Evolutionary conservation across 2,888 invertebrate genomes (phyloP), one percentile per base, ranked within the genome.

Genomic region (Chloroclysta siterata): DNA sequence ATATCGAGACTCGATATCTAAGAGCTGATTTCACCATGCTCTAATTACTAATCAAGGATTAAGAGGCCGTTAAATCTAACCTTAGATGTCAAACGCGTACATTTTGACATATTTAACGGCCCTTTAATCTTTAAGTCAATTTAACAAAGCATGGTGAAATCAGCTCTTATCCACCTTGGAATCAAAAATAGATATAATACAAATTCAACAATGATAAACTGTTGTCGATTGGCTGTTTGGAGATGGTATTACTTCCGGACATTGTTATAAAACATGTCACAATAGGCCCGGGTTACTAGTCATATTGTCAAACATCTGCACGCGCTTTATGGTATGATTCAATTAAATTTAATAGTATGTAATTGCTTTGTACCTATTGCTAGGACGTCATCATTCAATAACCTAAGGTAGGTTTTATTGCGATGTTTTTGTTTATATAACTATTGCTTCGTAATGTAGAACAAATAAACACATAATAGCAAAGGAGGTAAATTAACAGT

Each of bases 161-260:
- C n/a, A n/a, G n/a, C n/a, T n/a, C 22, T 22, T 2, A 2, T 22
- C 22, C 22, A 22, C 22, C 22, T 22, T 22, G 5, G 10, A 15
- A 15, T n/a, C 41, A 15, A 44, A 44, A 44, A 22, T 22, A 22
- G 3, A 15, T 15, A 15, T 15, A 15, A 44, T 3, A 6, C 13
- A 7, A n/a, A n/a, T 15, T 28, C 13, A 14, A 69, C 74, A 78
- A 77, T 22, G 22, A 2, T 22, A 22, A 2, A 22, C 22, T 22
- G 75, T 72, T 72, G 54, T 70, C 69, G 72, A 70, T 80, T 78
- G 78, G 70, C 78, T 71, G 22, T 22, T 22, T 22, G 22, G 22
- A 22, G 22, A 75, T 68, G 77, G 76, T 74, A 77, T 79, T 70
- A 72, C 80, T 83, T 87, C 87, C 87, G 83, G 78, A 73, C 80